Evolutionary conservation across 2,113 vertebrate species (phyloP).

Genomic region (Neotragus moschatus): DNA sequence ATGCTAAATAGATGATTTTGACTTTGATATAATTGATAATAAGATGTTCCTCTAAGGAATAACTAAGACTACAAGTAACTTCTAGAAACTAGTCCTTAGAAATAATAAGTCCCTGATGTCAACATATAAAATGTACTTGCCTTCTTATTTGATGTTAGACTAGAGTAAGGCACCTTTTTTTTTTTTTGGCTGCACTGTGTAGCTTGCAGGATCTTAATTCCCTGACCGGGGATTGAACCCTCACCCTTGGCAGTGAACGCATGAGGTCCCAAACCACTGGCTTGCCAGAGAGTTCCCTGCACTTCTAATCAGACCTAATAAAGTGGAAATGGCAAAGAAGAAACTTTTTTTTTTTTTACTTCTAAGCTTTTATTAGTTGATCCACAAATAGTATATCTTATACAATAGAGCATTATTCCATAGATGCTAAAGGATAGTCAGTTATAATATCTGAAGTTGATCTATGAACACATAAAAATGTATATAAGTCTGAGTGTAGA

Average conservation of each 20-base stretch:
- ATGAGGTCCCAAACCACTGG: neutral
- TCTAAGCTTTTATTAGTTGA: conserved; percentile 24
- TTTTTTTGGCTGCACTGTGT: neutral
- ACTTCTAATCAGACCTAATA: neutral
- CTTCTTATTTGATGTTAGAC: neutral
- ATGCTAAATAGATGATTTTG: neutral
- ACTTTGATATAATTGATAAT: neutral
- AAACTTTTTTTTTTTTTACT: neutral
- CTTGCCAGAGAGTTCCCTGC: neutral
- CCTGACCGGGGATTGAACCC: neutral
- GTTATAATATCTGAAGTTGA: neutral
- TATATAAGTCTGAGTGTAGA: neutral
- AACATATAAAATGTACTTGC: neutral
- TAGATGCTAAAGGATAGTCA: neutral
- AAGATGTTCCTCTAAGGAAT: neutral
- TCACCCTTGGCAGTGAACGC: neutral
- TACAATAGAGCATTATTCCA: conserved; percentile 18
- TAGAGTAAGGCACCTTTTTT: neutral
- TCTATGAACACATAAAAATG: neutral
- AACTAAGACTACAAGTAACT: neutral
- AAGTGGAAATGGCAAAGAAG: neutral
- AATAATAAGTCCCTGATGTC: neutral
- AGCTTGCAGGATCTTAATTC: neutral
- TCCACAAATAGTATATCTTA: neutral
- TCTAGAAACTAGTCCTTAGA: neutral